A percentile compares a stretch with the other conserved stretches of the same genome.
phyloP scores from a whole-genome alignment of 2,797 vertebrate species.

The Fistularia tabacaria region DNA sequence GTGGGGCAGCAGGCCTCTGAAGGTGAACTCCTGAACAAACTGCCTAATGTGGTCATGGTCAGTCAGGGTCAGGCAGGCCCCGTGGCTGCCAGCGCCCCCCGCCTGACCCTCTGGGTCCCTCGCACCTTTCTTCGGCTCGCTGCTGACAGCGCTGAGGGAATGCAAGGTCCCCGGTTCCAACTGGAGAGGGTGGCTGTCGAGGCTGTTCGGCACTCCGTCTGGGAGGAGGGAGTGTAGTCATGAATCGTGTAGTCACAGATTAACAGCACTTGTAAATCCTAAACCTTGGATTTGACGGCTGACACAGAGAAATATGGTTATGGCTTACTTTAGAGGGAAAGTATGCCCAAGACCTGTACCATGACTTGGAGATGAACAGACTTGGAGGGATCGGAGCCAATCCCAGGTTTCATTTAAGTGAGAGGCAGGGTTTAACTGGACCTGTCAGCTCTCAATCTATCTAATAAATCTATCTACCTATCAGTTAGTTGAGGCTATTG shows the following conservation, averaged over 20 bases:
- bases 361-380: too few species aligned
- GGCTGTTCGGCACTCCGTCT: slow-evolving; percentile 77
- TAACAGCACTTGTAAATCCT: too few species aligned
- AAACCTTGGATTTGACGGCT: too few species aligned
- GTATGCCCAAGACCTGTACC: too few species aligned
- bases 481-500: too few species aligned
- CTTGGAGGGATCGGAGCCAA: too few species aligned
- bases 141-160: slow-evolving; percentile 48
- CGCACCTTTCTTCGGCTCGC: slow-evolving; percentile 71
- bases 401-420: too few species aligned
- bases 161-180: slow-evolving; percentile 75
- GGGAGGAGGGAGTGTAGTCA: slow-evolving; percentile 24
- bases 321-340: too few species aligned
- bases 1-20: slow-evolving; percentile 92
- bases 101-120: slow-evolving; percentile 47
- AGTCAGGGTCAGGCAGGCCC: slow-evolving; percentile 88
- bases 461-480: too few species aligned
- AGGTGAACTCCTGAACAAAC: slow-evolving; percentile 97
- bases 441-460: too few species aligned
- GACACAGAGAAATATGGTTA: too few species aligned
- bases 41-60: slow-evolving; percentile 96
- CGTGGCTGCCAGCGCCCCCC: slow-evolving; percentile 71
- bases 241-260: not conserved
- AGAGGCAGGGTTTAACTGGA: too few species aligned
- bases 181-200: slow-evolving; percentile 82